Evolutionary conservation across 2,888 invertebrate genomes (phyloP).

Genomic region (Chymomyza procnemis): DNA sequence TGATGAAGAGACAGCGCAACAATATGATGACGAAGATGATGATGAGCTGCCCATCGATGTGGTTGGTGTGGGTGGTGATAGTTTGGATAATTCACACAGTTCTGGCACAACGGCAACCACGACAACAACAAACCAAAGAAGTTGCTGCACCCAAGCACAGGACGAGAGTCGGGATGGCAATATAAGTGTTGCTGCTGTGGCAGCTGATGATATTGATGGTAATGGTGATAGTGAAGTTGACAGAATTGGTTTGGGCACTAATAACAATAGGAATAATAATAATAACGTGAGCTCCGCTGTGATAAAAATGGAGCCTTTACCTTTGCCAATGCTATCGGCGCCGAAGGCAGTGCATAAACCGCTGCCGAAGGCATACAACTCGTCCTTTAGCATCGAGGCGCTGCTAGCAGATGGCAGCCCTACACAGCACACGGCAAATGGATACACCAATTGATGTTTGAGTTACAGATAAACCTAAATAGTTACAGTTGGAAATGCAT

Average conservation of each 20-base stretch:
- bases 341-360: background rate
- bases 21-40: conserved; percentile 80
- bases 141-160: conserved; percentile 10
- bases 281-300: conserved; percentile 20
- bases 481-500: conserved; percentile 4
- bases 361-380: conserved; percentile 27
- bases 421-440: conserved; percentile 39
- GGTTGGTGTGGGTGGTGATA: conserved; percentile 86
- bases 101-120: conserved; percentile 28
- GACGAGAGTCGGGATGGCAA: conserved; percentile 36
- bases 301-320: conserved; percentile 72
- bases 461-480: background rate
- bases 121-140: conserved; percentile 38
- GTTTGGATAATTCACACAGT: conserved; percentile 66
- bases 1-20: conserved; percentile 77
- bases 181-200: background rate
- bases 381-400: conserved; percentile 91
- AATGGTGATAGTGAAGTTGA: background rate
- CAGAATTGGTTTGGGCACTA: background rate
- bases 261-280: background rate
- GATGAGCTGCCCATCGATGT: conserved; percentile 88
- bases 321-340: background rate
- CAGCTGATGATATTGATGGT: background rate
- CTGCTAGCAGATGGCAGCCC: conserved; percentile 81
- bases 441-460: background rate